Conservation (phyloP, 2,113 vertebrate genomes). For the Mohoua ochrocephala region DNA sequence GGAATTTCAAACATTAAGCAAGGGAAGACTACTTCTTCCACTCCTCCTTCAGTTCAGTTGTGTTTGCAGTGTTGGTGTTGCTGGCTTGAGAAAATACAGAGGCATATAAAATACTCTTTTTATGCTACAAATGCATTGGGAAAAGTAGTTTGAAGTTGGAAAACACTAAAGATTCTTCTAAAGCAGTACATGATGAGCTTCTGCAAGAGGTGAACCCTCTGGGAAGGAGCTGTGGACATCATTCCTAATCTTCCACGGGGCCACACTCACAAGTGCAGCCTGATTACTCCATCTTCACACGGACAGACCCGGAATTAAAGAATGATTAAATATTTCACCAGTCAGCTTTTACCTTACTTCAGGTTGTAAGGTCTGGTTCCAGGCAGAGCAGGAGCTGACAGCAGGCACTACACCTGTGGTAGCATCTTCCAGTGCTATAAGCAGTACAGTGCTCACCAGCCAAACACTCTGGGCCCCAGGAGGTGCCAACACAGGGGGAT, state of each 20-base stretch:
- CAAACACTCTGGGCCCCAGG: neutral
- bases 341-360: neutral
- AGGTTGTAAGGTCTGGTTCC: neutral
- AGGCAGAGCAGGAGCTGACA: neutral
- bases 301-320: neutral
- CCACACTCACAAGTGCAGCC: neutral
- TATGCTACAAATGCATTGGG: neutral
- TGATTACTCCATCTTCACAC: neutral
- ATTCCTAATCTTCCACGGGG: neutral
- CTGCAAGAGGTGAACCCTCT: neutral
- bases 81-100: neutral
- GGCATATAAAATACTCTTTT: neutral
- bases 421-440: neutral
- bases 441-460: neutral
- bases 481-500: neutral
- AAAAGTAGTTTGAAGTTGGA: neutral
- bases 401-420: rapidly evolving
- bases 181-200: neutral
- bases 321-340: neutral
- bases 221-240: neutral
- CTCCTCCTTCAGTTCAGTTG: too few species aligned
- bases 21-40: too few species aligned
- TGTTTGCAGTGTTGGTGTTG: neutral
- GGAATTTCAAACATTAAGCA: neutral
- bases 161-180: neutral